phyloP scores from a whole-genome alignment of 2,797 vertebrate species.

The Thaleichthys pacificus region DNA sequence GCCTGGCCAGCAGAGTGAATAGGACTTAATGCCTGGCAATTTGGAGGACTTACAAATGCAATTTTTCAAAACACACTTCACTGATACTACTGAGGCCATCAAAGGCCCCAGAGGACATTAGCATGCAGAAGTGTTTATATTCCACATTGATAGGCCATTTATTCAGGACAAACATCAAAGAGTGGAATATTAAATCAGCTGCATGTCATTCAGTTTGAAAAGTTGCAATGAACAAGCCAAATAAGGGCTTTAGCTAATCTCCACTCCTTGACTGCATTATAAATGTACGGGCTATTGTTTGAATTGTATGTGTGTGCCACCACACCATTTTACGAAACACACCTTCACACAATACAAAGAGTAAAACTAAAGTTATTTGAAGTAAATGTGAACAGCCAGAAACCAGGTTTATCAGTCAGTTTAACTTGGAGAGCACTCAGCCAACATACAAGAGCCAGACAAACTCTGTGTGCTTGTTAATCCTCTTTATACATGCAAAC shows the following conservation, averaged over 20 bases:
- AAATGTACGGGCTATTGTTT: too few relatives aligned
- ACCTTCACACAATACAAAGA: too few relatives aligned
- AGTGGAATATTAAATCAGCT: constrained; percentile 59
- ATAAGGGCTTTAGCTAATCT: constrained; percentile 33
- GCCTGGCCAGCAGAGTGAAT: constrained; percentile 39
- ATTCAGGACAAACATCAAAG: constrained; percentile 69
- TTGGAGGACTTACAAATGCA: constrained; percentile 64
- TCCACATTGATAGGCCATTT: constrained; percentile 73
- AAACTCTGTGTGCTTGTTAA: constrained; percentile 42
- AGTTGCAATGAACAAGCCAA: constrained; percentile 55
- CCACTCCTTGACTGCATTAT: background rate
- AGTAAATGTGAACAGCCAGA: background rate
- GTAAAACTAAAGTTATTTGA: too few relatives aligned
- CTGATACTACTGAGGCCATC: constrained; percentile 61
- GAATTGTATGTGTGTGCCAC: too few relatives aligned
- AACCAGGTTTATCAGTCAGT: too few relatives aligned
- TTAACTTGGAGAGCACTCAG: constrained; percentile 27
- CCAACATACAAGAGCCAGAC: constrained; percentile 39
- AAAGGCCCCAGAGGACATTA: constrained; percentile 66
- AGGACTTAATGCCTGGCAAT: constrained; percentile 56
- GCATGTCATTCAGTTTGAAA: constrained; percentile 58
- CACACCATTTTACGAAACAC: too few relatives aligned
- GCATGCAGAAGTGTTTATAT: constrained; percentile 69
- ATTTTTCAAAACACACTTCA: constrained; percentile 73
- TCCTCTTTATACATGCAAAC: constrained; percentile 49